phyloP scores from a whole-genome alignment of 2,888 invertebrate species.

The Pammene fasciana region DNA sequence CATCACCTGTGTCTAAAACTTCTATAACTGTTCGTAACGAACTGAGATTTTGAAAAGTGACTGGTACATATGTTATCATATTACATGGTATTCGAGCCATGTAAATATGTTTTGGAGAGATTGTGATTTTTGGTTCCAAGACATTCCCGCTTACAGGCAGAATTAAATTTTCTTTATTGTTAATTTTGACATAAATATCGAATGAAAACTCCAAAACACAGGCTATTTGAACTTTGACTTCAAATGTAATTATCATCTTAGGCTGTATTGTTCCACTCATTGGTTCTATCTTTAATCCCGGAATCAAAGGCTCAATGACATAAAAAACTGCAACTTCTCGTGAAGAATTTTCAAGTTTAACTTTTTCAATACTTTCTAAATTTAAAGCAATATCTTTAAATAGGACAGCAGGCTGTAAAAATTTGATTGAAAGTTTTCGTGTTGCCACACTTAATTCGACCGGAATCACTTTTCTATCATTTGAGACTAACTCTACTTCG shows the following conservation, averaged over 20 bases:
- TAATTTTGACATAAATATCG: constrained; percentile 70
- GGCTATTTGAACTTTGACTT: constrained; percentile 71
- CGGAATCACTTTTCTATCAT: constrained; percentile 52
- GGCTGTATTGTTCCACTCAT: constrained; percentile 77
- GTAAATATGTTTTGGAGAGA: constrained; percentile 78
- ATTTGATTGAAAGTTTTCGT: constrained; percentile 72
- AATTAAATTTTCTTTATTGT: constrained; percentile 72
- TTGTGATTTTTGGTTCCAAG: constrained; percentile 75
- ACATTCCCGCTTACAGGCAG: constrained; percentile 76
- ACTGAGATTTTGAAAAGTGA: constrained; percentile 69
- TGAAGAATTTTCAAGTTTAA: constrained; percentile 80
- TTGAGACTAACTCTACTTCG: constrained; percentile 65
- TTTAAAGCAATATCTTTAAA: constrained; percentile 76
- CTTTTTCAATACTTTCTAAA: constrained; percentile 67
- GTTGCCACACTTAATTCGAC: constrained; percentile 68
- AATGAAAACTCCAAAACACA: constrained; percentile 70
- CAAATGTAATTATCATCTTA: constrained; percentile 75
- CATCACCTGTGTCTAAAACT: constrained; percentile 65
- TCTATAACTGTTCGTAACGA: constrained; percentile 60
- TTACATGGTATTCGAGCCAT: constrained; percentile 75
- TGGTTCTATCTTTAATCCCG: constrained; percentile 79
- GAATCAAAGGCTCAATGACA: constrained; percentile 76
- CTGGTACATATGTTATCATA: constrained; percentile 69
- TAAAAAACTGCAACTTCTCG: constrained; percentile 78
- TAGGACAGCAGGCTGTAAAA: constrained; percentile 61